A percentile compares a stretch with the other conserved stretches of the same genome.
Conservation (phyloP, 1,140 invertebrate species). For the Calycopis cecrops region DNA sequence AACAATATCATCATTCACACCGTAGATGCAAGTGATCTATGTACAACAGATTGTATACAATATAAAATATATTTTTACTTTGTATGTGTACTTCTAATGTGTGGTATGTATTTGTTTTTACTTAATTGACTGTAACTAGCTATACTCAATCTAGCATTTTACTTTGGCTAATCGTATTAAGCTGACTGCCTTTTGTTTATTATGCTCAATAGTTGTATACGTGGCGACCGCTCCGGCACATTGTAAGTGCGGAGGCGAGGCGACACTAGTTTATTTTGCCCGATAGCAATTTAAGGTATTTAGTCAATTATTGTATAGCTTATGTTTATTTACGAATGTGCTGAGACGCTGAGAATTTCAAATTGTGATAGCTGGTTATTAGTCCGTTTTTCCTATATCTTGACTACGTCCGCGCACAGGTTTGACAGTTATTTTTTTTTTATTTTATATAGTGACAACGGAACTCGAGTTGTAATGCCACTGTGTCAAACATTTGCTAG, state of each 20-base stretch:
- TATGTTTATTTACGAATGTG: slow-evolving; percentile 45
- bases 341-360: slow-evolving; percentile 35
- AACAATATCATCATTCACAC: neutral
- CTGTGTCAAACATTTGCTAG: slow-evolving; percentile 3
- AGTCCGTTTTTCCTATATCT: slow-evolving; percentile 1
- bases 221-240: slow-evolving; percentile 37
- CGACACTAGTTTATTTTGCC: slow-evolving; percentile 61
- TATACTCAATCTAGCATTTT: slow-evolving; percentile 69
- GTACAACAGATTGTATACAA: slow-evolving; percentile 5
- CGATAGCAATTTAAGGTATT: slow-evolving; percentile 64
- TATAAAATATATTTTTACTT: slow-evolving; percentile 22
- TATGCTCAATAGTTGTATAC: slow-evolving; percentile 70
- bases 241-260: slow-evolving; percentile 42
- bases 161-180: slow-evolving; percentile 54
- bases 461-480: slow-evolving; percentile 1
- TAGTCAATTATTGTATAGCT: slow-evolving; percentile 72
- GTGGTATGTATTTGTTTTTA: slow-evolving; percentile 24
- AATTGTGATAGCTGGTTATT: slow-evolving; percentile 45
- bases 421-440: slow-evolving; percentile 3
- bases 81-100: slow-evolving; percentile 16
- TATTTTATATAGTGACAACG: neutral
- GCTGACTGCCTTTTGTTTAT: slow-evolving; percentile 68
- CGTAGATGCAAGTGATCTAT: neutral
- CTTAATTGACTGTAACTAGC: slow-evolving; percentile 40
- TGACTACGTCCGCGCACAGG: slow-evolving; percentile 2